phyloP scores from a whole-genome alignment of 2,797 vertebrate species.

The Pogoniulus pusillus region DNA sequence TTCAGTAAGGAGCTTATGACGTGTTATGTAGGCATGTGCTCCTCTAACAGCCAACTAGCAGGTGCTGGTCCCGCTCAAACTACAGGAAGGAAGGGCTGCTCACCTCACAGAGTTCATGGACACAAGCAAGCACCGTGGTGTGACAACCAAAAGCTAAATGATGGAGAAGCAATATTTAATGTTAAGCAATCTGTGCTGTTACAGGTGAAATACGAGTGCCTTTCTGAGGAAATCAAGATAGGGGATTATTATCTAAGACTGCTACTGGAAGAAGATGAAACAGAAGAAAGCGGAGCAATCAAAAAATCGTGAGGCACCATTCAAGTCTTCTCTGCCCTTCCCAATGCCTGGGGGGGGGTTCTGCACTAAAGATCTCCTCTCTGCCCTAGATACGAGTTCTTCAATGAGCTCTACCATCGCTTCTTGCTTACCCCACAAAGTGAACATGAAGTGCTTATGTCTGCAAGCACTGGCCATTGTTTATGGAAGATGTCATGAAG shows the following conservation, averaged over 20 bases:
- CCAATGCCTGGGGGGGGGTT: not conserved
- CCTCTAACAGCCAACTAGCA: not conserved
- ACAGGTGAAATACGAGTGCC: slow-evolving; percentile 97
- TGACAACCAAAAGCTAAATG: not conserved
- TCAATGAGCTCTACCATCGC: slow-evolving; percentile 98
- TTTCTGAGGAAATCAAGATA: slow-evolving; percentile 98
- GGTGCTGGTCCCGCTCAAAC: not conserved
- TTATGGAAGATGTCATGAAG: slow-evolving; percentile 96
- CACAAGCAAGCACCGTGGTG: not conserved
- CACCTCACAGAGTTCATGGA: not conserved
- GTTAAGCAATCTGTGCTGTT: slow-evolving; percentile 3
- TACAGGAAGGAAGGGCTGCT: not conserved
- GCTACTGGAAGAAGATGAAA: slow-evolving; percentile 96
- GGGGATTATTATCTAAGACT: slow-evolving; percentile 98
- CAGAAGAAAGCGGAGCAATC: slow-evolving; percentile 91
- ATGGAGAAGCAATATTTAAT: not conserved
- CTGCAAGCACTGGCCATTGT: slow-evolving; percentile 97
- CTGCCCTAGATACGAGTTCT: slow-evolving; percentile 91
- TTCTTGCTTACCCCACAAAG: slow-evolving; percentile 98
- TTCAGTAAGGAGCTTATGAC: not conserved
- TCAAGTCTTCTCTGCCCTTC: not conserved
- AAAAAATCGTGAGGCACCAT: slow-evolving; percentile 92
- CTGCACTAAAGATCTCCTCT: slow-evolving; percentile 7
- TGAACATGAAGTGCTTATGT: slow-evolving; percentile 98
- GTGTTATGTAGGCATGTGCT: not conserved